A percentile compares a stretch with the other conserved stretches of the same genome.
These are phyloP conservation scores for Trichopria drosophilae DNA, from an alignment of 2,888 invertebrate genomes.

Conservation along the genomic window DNA sequence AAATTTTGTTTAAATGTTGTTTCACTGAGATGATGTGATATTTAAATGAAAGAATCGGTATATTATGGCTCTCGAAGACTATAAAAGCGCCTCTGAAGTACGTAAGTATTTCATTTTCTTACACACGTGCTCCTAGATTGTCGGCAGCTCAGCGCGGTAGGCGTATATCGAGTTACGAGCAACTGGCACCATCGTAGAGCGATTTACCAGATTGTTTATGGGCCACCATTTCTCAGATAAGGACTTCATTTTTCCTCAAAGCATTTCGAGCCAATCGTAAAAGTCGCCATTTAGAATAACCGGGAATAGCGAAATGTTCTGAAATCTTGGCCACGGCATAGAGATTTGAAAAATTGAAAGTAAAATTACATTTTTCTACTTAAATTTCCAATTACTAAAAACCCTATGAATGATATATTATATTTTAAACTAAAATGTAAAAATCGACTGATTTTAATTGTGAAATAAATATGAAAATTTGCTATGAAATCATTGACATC, in stretches of 20 bases:
- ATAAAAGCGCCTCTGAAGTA: too few species aligned
- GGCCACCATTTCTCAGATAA: conserved; percentile 46
- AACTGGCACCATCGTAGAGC: conserved; percentile 39
- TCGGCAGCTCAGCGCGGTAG: conserved; percentile 41
- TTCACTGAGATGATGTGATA: too few species aligned
- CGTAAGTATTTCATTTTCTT: too few species aligned
- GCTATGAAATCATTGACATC: too few species aligned
- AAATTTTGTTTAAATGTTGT: too few species aligned
- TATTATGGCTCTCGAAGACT: too few species aligned
- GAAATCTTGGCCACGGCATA: conserved; percentile 16
- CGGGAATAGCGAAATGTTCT: conserved; percentile 24
- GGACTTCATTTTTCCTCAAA: conserved; percentile 43
- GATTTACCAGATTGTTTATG: conserved; percentile 45
- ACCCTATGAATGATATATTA: too few species aligned
- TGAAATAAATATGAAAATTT: too few species aligned
- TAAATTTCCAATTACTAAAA: too few species aligned
- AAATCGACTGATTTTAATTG: too few species aligned
- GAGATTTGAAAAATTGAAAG: conserved; percentile 12
- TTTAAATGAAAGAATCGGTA: too few species aligned
- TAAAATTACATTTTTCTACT: not conserved
- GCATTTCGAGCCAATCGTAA: conserved; percentile 32
- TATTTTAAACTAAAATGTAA: too few species aligned
- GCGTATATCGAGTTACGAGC: conserved; percentile 40
- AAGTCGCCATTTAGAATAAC: conserved; percentile 27
- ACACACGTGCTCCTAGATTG: conserved; percentile 18